These are phyloP conservation scores for Synanthedon andrenaeformis DNA, from an alignment of 2,888 invertebrate genomes.

Conservation along the genomic window DNA sequence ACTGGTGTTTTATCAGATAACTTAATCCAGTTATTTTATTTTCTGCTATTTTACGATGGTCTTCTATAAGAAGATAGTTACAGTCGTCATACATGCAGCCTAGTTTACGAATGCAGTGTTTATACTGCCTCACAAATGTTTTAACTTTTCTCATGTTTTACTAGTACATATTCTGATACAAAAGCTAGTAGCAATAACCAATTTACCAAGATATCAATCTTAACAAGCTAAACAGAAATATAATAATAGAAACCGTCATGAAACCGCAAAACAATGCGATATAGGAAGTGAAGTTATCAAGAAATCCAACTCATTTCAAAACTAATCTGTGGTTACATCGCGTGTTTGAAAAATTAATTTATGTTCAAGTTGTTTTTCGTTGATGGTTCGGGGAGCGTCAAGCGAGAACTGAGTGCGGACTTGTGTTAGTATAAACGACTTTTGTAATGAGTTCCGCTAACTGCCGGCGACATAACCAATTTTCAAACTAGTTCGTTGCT, in stretches of 20 bases:
- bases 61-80: too few species aligned
- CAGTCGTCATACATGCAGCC: too few species aligned
- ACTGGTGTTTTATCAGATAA: too few species aligned
- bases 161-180: too few species aligned
- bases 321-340: slow-evolving; percentile 47
- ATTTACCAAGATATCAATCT: slow-evolving; percentile 31
- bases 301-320: slow-evolving; percentile 46
- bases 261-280: slow-evolving; percentile 38
- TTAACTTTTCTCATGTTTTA: too few species aligned
- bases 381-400: slow-evolving; percentile 11
- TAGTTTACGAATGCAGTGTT: too few species aligned
- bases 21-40: too few species aligned
- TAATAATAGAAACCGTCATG: slow-evolving; percentile 34
- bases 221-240: slow-evolving; percentile 29
- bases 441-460: slow-evolving; percentile 42
- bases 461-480: slow-evolving; percentile 38
- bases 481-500: slow-evolving; percentile 22
- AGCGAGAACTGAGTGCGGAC: slow-evolving; percentile 29
- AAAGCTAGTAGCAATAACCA: slow-evolving; percentile 2
- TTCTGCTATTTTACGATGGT: too few species aligned
- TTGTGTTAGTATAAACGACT: slow-evolving; percentile 41
- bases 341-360: slow-evolving; percentile 62
- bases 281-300: slow-evolving; percentile 37
- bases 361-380: slow-evolving; percentile 28
- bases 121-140: too few species aligned